Base-by-base conservation (phyloP, 1,140 invertebrate genomes). In the Tetramorium parvispinum region DNA sequence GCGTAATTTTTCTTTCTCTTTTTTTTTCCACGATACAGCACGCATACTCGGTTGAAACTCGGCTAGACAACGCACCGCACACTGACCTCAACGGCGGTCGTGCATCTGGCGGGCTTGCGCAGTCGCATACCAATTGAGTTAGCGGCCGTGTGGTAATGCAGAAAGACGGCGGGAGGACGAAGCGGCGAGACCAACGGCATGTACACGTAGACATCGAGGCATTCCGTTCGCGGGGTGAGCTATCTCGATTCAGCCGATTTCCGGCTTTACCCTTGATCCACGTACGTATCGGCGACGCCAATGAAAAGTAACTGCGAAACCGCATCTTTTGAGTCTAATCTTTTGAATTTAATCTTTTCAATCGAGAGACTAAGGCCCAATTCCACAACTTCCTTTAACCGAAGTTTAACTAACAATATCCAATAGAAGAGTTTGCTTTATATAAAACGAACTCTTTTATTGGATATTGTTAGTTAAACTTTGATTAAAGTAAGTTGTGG, bases 41-140 rank as follows among this genome's bases (percentile, higher is more conserved):
- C 59, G 40, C 55, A 57, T 78, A 57, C 85, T 86, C 85, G 90
- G 86, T 87, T 91, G 89, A 85, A 91, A 91, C 91, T 91, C 93
- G 92, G 88, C 90, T 94, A 92, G 87, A 73, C 65, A 86, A 76
- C 18, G 75, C 65, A 21, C 53, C 57, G 75, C 55, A 77, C 75
- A 92, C 91, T 93, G 93, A 94, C 93, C 93, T 94, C 93, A 94
- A 93, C 77, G 46, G 88, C 92, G 73, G 92, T 77, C 43, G 88
- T 91, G 91, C 93, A 94, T 94, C 94, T 94, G 94, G 92, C 89
- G 91, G 92, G 93, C 91, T 94, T 90, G 93, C 92, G 91, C 93
- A 93, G 92, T 91, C 93, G 94, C 94, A 95, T 95, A 95, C 94
- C 94, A 95, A 95, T 94, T 94, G 91, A 94, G 94, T 95, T 94